Evolutionary conservation across 2,797 vertebrate species (phyloP), one percentile per base, ranked within the genome.

Genomic region (Mus minutoides): DNA sequence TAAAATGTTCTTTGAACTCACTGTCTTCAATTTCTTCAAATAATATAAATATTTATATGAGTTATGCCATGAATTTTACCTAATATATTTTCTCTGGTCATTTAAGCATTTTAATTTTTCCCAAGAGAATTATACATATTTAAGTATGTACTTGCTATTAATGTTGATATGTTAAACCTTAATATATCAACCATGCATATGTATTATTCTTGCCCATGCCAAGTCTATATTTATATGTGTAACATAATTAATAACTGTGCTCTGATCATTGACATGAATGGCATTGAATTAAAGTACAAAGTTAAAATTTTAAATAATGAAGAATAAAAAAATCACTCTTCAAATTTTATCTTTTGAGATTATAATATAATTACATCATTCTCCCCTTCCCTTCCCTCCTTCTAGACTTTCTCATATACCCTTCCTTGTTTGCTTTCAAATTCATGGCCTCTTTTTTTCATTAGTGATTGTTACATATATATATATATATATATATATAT

Each of bases 1-100:
- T 82, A 86, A 95, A 87, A 87, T 52, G 64, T 8, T 0, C 52
- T 94, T 80, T 78, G 26, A 90, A 78, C 78, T 88, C n/a, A 93
- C 87, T 75, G 2, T 52, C 2, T 89, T 94, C 26, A 46, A 60
- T 71, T 92, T 82, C 88, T 71, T 87, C 54, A 73, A 56, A 56
- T 84, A 34, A 84, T 64, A 84, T 46, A 84, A 64, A 46, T 46
- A 84, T 73, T 13, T 67, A 13, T 14, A 87, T 58, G 54, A 84
- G 3, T 16, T 34, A 58, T 73, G 62, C 56, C 16, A 85, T 6
- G 10, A 84, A 75, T 62, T 46, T 60, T 88, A 6, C 16, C 84
- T 84, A 12, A 90, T 83, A 67, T 86, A 31, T 76, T 80, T 1
- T 91, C 58, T 64, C n/a, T 83, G 17, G 40, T 85, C 31, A 52